A percentile compares a stretch with the other conserved stretches of the same genome.
phyloP scores from a whole-genome alignment of 2,113 vertebrate species.

The Castor canadensis region DNA sequence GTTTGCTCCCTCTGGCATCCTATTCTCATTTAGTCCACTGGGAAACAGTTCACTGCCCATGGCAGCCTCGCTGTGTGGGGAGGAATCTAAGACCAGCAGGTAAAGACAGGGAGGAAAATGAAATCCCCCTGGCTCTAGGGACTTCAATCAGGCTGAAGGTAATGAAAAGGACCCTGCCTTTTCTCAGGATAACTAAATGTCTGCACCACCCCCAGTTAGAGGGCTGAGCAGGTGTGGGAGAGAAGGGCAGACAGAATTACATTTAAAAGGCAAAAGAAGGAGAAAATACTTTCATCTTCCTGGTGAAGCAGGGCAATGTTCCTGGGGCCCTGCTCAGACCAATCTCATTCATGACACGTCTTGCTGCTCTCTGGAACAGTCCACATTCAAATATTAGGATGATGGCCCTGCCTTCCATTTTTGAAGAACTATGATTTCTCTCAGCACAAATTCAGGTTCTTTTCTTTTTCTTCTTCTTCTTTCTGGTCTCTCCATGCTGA shows the following conservation, averaged over 20 bases:
- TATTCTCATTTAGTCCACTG: background rate
- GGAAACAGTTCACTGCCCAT: background rate
- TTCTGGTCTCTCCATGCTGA: background rate
- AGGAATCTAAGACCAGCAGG: background rate
- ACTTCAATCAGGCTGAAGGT: constrained; percentile 55
- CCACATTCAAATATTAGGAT: constrained; percentile 75
- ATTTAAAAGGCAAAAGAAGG: constrained; percentile 61
- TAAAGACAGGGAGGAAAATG: background rate
- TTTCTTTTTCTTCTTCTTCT: constrained; percentile 56
- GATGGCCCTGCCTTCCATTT: constrained; percentile 76
- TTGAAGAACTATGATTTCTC: constrained; percentile 77
- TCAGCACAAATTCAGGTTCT: constrained; percentile 81
- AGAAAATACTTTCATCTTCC: constrained; percentile 70
- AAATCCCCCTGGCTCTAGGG: background rate
- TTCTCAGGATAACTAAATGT: constrained; percentile 29
- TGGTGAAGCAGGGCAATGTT: constrained; percentile 3
- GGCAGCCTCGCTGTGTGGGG: background rate
- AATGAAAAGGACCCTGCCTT: constrained; percentile 51
- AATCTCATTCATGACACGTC: constrained; percentile 81
- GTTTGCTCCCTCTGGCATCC: background rate
- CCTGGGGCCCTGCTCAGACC: background rate
- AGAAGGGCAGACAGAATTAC: constrained; percentile 25
- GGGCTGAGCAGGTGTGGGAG: background rate
- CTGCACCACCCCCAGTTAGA: background rate
- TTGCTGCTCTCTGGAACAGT: constrained; percentile 65